Evolutionary conservation across 2,113 vertebrate species (phyloP).

Genomic region (Vulpes lagopus): DNA sequence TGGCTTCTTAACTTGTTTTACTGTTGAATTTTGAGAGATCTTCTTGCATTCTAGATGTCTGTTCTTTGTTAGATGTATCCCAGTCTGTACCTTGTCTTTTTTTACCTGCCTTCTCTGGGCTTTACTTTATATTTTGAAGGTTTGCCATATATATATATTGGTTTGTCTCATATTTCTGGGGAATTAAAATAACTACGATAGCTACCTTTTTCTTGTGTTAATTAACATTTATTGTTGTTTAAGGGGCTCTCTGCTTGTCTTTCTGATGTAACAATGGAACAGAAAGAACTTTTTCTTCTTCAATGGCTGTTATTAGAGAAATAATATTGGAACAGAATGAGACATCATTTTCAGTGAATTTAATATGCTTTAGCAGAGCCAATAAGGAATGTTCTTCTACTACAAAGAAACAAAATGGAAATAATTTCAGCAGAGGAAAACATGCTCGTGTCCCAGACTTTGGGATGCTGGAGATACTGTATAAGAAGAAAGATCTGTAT

Average conservation of each 20-base stretch:
- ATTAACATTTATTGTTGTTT: slow-evolving; percentile 57
- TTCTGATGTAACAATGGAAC: slow-evolving; percentile 71
- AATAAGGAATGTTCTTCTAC: neutral
- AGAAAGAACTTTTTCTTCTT: slow-evolving; percentile 79
- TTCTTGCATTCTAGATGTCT: neutral
- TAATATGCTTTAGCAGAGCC: neutral
- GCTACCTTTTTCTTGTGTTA: slow-evolving; percentile 60
- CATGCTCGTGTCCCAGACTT: neutral
- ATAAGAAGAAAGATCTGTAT: neutral
- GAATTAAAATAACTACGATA: slow-evolving; percentile 72
- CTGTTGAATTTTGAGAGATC: neutral
- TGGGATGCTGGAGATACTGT: neutral
- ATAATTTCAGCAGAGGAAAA: neutral
- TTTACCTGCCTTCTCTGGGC: neutral
- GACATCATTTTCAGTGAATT: neutral
- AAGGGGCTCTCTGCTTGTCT: slow-evolving; percentile 76
- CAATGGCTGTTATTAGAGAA: slow-evolving; percentile 73
- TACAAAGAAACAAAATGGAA: neutral
- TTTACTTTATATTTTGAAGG: neutral
- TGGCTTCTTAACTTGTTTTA: neutral
- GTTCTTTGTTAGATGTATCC: neutral
- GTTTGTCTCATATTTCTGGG: slow-evolving; percentile 43
- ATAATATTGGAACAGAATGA: slow-evolving; percentile 75
- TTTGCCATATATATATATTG: slow-evolving; percentile 41
- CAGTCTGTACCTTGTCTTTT: neutral